Base-by-base conservation (phyloP, 23 tunicate genomes). In the Phallusia fumigata region DNA sequence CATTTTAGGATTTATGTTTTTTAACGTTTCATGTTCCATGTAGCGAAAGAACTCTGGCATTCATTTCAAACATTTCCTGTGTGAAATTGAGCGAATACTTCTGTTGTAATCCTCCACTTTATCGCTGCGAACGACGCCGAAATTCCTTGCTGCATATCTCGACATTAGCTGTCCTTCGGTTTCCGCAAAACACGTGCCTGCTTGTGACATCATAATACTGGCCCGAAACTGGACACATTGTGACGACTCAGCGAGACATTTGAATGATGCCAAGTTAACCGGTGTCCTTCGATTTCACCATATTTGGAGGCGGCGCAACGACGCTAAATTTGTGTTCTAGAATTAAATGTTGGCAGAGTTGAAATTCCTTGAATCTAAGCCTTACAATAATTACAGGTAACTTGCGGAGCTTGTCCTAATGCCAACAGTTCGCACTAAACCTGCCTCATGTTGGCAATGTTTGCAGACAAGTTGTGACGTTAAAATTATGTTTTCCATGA, bases 121-220 rank as follows among this genome's bases (percentile, higher is more conserved):
- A 40, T 10, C 10, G 10, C 47, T 5, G 47, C 10, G 10, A 40
- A 40, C 47, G 47, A 5, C 47, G 47, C 47, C 47, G 47, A 24
- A 58, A 58, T 58, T 58, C 69, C 69, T 58, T 58, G 69, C 28
- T 58, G 69, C 28, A 58, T 58, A 21, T 58, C 69, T 22, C 69
- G 69, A 11, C 69, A 22, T 21, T 21, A 8, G 13, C 69, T 58
- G 69, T 24, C 69, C 69, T 58, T 24, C 69, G 69, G 69, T 58
- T 58, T 58, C 69, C 69, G 69, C 69, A 21, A 22, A 24, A 58
- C 69, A 13, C 69, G 3, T 58, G 69, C 10, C 69, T 13, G 69
- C 28, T 58, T 58, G 69, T 58, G 15, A 58, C 69, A 24, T 58
- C 69, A 58, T 58, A 58, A 13, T 58, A 58, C 69, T 21, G 16